Evolutionary conservation across 2,797 vertebrate species (phyloP).

Genomic region (Hyperoplus immaculatus): DNA sequence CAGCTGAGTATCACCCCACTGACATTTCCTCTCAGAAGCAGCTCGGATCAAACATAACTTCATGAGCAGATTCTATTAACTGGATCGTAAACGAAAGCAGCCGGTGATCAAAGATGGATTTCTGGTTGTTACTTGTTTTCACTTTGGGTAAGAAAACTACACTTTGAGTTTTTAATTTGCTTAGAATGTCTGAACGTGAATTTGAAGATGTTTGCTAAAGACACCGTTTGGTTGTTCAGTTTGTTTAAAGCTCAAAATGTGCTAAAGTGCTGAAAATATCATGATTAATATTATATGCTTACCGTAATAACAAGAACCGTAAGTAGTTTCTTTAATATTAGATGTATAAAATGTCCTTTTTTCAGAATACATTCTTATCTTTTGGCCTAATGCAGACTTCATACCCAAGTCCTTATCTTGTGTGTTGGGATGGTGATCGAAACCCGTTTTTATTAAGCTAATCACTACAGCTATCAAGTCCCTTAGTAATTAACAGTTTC

Average conservation of each 20-base stretch:
- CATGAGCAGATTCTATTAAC: neutral
- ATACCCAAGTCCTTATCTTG: too few species aligned
- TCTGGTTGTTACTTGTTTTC: neutral
- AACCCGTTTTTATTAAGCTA: too few species aligned
- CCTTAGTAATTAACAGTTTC: too few species aligned
- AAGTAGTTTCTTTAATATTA: neutral
- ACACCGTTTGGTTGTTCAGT: neutral
- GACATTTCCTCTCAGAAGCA: neutral
- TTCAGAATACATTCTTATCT: neutral
- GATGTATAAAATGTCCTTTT: neutral
- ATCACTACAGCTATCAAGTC: too few species aligned
- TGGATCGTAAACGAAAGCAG: neutral
- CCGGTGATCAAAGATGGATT: neutral
- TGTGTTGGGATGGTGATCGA: too few species aligned
- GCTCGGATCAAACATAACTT: neutral
- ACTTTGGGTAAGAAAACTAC: constrained; percentile 18
- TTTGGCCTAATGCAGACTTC: too few species aligned
- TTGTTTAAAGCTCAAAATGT: neutral
- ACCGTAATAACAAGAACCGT: neutral
- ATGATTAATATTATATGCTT: neutral
- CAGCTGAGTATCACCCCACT: neutral
- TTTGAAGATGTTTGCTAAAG: neutral
- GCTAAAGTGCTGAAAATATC: neutral
- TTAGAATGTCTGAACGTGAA: neutral
- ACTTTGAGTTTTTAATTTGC: neutral